Evolutionary conservation across 2,113 vertebrate species (phyloP), one percentile per base, ranked within the genome.

Genomic region (Ceyx margarethae): DNA sequence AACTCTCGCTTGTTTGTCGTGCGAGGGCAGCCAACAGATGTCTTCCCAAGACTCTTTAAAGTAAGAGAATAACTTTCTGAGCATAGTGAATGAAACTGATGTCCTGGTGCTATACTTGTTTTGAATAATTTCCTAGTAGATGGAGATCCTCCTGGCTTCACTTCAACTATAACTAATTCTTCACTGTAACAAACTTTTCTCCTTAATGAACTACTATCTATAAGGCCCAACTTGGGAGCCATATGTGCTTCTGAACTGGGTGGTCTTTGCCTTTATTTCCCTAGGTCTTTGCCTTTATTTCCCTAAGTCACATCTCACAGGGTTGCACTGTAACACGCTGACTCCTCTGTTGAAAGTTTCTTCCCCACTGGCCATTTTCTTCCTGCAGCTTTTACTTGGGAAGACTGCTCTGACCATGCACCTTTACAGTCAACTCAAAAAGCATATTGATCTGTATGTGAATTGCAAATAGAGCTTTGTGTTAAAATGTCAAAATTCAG

Each of bases 1-100:
- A 98, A 98, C 90, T 99, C 99, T 15, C 98, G 99, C 80, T 97
- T 99, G 79, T 99, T 99, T 97, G 99, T 99, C 0, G 98, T 99
- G 50, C 96, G 98, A 93, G 99, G 99, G 35, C 99, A 99, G 93
- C 99, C 99, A 5, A 98, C 99, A 3, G 99, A 99, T 61, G 99
- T 99, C 81, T 99, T 99, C 85, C 99, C 99, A 33, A 98, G 98
- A 65, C 98, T 99, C 17, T 99, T 99, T 95, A 99, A 99, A 98
- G 99, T 99, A 87, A 85, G 98, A 93, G 28, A 48, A 69, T 66
- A 19, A 31, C 69, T 57, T 89, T 87, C 53, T 87, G 37, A 94
- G 20, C 28, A 18, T 28, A 57, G 13, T 31, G 40, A 78, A 80
- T 14, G 37, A 81, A 83, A 28, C 8, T 29, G 12, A 60, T 37